These are phyloP conservation scores for Coenonympha glycerion DNA, from an alignment of 2,888 invertebrate genomes.

Conservation along the genomic window DNA sequence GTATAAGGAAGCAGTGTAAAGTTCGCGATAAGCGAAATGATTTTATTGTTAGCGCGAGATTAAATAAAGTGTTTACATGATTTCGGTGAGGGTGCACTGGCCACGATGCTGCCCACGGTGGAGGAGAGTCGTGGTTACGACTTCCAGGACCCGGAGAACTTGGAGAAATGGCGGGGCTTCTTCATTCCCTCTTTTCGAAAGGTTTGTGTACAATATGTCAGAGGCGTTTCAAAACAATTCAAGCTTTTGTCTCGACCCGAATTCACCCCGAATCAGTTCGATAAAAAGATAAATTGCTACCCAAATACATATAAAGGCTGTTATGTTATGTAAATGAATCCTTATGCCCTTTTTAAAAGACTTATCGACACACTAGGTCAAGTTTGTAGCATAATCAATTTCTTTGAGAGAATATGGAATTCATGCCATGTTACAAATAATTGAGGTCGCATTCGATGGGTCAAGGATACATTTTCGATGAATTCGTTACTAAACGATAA, in stretches of 20 bases:
- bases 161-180: slow-evolving; percentile 93
- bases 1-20: slow-evolving; percentile 37
- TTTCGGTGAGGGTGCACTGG: slow-evolving; percentile 52
- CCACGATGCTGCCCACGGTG: slow-evolving; percentile 71
- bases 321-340: no score
- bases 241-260: neutral
- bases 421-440: slow-evolving; percentile 15
- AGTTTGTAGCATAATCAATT: slow-evolving; percentile 18
- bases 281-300: neutral
- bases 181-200: slow-evolving; percentile 90
- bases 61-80: slow-evolving; percentile 66
- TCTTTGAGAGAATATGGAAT: slow-evolving; percentile 8
- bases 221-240: slow-evolving; percentile 26
- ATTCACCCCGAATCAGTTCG: neutral
- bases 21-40: slow-evolving; percentile 43
- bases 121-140: slow-evolving; percentile 81
- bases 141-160: slow-evolving; percentile 92
- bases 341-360: no score
- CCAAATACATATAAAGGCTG: no score
- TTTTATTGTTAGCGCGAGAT: slow-evolving; percentile 51
- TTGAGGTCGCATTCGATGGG: slow-evolving; percentile 18
- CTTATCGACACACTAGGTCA: slow-evolving; percentile 7
- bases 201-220: slow-evolving; percentile 74
- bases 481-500: neutral
- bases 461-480: slow-evolving; percentile 19